These are phyloP conservation scores for Nomada ferruginata DNA, from an alignment of 2,888 invertebrate species.

Conservation along the genomic window DNA sequence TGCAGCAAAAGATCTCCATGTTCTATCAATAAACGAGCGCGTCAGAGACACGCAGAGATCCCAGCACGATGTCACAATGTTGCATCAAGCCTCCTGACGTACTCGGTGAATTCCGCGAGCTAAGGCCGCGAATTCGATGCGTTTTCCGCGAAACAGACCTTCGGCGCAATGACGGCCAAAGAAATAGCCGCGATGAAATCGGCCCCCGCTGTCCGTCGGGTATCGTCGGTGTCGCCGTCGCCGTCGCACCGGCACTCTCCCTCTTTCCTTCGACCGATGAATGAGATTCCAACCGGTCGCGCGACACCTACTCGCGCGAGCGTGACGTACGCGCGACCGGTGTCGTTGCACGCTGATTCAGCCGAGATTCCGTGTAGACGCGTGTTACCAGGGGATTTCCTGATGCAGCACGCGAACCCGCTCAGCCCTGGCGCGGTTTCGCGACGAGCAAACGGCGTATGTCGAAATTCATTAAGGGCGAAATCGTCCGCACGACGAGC, in stretches of 20 bases:
- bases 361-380: slow-evolving; percentile 18
- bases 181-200: neutral
- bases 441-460: neutral
- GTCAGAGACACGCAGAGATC: neutral
- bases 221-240: no score
- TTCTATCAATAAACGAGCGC: slow-evolving; percentile 11
- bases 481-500: no score
- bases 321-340: slow-evolving; percentile 6
- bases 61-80: neutral
- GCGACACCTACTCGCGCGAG: slow-evolving; percentile 10
- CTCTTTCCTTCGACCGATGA: slow-evolving; percentile 7
- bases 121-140: slow-evolving; percentile 5
- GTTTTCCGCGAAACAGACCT: neutral
- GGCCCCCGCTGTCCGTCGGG: no score
- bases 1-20: neutral
- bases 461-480: neutral
- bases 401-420: slow-evolving; percentile 14
- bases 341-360: slow-evolving; percentile 48
- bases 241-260: no score
- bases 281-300: slow-evolving; percentile 15
- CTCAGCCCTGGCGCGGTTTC: neutral
- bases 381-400: slow-evolving; percentile 34
- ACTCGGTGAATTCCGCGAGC: neutral
- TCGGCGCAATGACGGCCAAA: neutral
- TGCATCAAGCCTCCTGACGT: neutral